Evolutionary conservation across 1,140 invertebrate species (phyloP), one percentile per base, ranked within the genome.

Genomic region (Pemphigus obesinymphae): DNA sequence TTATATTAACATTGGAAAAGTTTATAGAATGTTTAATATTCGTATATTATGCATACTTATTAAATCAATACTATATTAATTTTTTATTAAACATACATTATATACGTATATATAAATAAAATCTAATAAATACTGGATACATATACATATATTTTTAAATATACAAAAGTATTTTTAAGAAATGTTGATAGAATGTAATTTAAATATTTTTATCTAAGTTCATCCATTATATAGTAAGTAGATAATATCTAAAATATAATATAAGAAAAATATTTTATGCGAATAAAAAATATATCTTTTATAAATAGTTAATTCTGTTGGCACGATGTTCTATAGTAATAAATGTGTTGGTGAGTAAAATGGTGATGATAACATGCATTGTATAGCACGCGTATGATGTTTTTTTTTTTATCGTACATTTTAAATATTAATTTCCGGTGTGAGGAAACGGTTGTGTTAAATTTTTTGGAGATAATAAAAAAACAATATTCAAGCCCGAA

Each of bases 351-450:
- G 20, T 66, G n/a, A 66, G 20, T n/a, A 66, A 66, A 66, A 37
- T n/a, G 31, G 15, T 20, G 31, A 34, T 66, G 31, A 66, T 66
- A 66, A 66, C 61, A 20, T 66, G 11, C 29, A 53, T 55, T 29
- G 17, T 31, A n/a, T 34, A 66, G 31, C 26, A 66, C 8, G 20
- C 43, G 43, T 43, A 20, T 66, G 17, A 34, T 34, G 61, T 23
- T 2, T 66, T n/a, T n/a, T n/a, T n/a, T 45, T 70, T 70, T 70
- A 6, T 23, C 13, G 66, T 23, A 43, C 2, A 43, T 70, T 70
- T 70, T 43, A 43, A 43, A 70, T 70, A 70, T 70, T 70, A 70
- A 70, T 70, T 43, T 70, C 66, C 66, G n/a, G 20, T 17, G n/a
- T 4, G n/a, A 26, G 13, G 4, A 26, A 70, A 70, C 13, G 13